These are phyloP conservation scores for Chiloscyllium punctatum DNA, from an alignment of 2,797 vertebrate species.

Conservation along the genomic window DNA sequence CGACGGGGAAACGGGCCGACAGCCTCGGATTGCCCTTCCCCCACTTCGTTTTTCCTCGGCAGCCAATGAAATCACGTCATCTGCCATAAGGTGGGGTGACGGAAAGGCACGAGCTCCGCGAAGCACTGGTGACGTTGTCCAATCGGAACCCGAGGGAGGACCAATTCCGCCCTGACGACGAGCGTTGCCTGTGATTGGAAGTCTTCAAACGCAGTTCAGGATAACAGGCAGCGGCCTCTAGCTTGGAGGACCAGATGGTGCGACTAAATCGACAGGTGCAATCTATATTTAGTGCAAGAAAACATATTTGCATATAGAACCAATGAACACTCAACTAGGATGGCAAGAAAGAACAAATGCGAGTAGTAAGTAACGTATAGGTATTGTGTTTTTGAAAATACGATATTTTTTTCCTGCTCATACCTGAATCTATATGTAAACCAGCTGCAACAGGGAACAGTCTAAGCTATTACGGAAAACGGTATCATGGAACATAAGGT, in stretches of 20 bases:
- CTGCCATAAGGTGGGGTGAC: not conserved
- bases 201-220: not conserved
- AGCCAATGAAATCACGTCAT: not conserved
- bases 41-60: not conserved
- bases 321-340: not conserved
- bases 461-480: not conserved
- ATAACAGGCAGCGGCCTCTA: not conserved
- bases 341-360: not conserved
- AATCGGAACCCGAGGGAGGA: not conserved
- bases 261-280: not conserved
- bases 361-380: not conserved
- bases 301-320: not conserved
- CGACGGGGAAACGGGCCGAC: not conserved
- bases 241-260: not conserved
- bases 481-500: not conserved
- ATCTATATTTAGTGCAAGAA: not conserved
- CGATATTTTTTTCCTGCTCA: not conserved
- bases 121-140: not conserved
- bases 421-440: not conserved
- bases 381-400: not conserved
- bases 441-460: not conserved
- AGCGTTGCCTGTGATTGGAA: not conserved
- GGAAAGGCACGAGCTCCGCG: conserved; percentile 35
- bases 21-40: not conserved
- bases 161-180: not conserved